Evolutionary conservation across 2,797 vertebrate species (phyloP).

Genomic region (Australoheros facetus): DNA sequence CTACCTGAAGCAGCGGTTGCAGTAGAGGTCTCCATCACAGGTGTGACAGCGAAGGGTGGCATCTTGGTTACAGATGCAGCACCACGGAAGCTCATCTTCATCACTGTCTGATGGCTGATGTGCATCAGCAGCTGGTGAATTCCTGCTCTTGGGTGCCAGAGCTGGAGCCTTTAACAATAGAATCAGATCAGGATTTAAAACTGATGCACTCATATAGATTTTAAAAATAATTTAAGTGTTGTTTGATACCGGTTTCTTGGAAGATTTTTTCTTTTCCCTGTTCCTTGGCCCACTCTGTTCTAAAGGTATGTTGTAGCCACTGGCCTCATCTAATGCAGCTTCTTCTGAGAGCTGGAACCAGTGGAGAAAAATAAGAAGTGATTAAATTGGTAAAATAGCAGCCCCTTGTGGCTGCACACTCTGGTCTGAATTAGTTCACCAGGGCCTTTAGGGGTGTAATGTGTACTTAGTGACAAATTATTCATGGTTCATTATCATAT

Average conservation of each 20-base stretch:
- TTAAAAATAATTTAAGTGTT: neutral
- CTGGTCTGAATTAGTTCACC: neutral
- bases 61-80: slow-evolving; percentile 94
- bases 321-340: slow-evolving; percentile 89
- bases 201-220: neutral
- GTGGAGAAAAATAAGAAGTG: neutral
- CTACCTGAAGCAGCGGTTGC: slow-evolving; percentile 93
- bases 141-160: slow-evolving; percentile 46
- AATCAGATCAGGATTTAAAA: neutral
- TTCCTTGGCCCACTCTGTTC: slow-evolving; percentile 79
- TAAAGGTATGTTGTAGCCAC: slow-evolving; percentile 92
- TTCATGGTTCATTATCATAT: neutral
- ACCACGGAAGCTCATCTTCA: slow-evolving; percentile 95
- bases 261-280: slow-evolving; percentile 62
- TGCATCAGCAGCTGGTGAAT: slow-evolving; percentile 36
- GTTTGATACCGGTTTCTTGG: slow-evolving; percentile 69
- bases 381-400: slow-evolving; percentile 56
- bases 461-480: neutral
- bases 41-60: slow-evolving; percentile 89
- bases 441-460: neutral
- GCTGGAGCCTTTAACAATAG: slow-evolving; percentile 31
- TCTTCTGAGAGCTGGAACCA: slow-evolving; percentile 90
- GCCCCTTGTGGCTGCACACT: slow-evolving; percentile 61
- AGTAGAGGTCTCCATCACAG: slow-evolving; percentile 93
- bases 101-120: slow-evolving; percentile 78